Base-by-base conservation (phyloP, 2,888 invertebrate species). In the Phragmatobia fuliginosa region DNA sequence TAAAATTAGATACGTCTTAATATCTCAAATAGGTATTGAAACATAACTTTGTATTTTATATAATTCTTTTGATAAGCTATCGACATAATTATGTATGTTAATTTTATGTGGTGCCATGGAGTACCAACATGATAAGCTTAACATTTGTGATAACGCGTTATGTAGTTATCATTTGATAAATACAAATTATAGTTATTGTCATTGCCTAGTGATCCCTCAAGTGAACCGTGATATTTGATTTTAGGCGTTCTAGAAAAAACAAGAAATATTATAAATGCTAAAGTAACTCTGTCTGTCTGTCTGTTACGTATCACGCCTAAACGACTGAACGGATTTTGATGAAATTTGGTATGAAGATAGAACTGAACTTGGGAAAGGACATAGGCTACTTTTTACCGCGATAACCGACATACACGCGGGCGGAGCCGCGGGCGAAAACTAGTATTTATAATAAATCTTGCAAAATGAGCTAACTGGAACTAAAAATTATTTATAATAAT, bases 31-130 rank as follows among this genome's bases (percentile, higher is more conserved):
- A 33, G 32, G 33, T 33, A 64, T 52, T 36, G 8, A 56, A 36
- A 52, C 2, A 18, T 18, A 18, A 36, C 41, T 33, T 16, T 66
- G 33, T 65, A 11, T 45, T 66, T 60, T 60, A 32, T 60, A 8
- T 52, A 60, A 64, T 67, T 66, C 28, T 10, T n/a, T 41, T 66
- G 74, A 75, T 81, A 77, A 38, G 65, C 72, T 81, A 75, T 78
- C 73, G 36, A 73, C 60, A 38, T 68, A 31, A 41, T 62, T 63
- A 36, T 62, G 18, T 68, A 32, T 71, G 64, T 68, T 56, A 31
- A 70, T 31, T 60, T 62, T 49, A 66, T 62, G 69, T 58, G 31
- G 70, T 75, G 64, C 73, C 70, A 79, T 81, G 78, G 75, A 75
- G 77, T 77, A 65, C 14, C 18, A 41, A 62, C 58, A 67, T 66